These are phyloP conservation scores for Cistogaster globosa DNA, from an alignment of 2,888 invertebrate genomes.

Conservation along the genomic window DNA sequence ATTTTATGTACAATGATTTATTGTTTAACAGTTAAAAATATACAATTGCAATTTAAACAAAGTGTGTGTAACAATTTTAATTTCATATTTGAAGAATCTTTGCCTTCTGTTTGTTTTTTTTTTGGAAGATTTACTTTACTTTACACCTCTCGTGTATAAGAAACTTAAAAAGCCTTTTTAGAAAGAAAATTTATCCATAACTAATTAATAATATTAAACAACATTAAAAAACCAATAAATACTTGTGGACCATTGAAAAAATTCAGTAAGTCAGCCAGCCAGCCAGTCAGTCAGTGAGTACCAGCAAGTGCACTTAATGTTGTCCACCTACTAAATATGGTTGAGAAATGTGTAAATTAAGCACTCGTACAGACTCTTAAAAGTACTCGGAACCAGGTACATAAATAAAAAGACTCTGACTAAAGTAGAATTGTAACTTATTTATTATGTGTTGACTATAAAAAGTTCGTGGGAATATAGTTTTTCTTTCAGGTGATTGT, in stretches of 20 bases:
- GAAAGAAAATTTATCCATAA: too few relatives aligned
- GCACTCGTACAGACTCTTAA: conserved; percentile 15
- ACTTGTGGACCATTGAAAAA: background rate
- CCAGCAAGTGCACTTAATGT: conserved; percentile 10
- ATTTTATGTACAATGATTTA: too few relatives aligned
- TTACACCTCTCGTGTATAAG: too few relatives aligned
- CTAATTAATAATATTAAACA: background rate
- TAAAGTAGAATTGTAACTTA: conserved; percentile 51
- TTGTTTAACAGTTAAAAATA: too few relatives aligned
- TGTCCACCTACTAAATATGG: conserved; percentile 69
- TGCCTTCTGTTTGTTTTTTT: too few relatives aligned
- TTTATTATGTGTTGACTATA: conserved; percentile 72
- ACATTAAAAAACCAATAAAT: too few relatives aligned
- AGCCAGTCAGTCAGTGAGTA: background rate
- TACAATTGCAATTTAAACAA: too few relatives aligned
- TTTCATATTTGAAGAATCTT: too few relatives aligned
- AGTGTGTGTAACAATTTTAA: too few relatives aligned
- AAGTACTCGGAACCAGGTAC: conserved; percentile 23
- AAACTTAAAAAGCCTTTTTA: too few relatives aligned
- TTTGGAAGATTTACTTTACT: too few relatives aligned
- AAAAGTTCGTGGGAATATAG: conserved; percentile 74
- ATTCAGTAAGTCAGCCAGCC: too few relatives aligned
- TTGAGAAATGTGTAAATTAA: conserved; percentile 69
- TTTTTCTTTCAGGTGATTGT: conserved; percentile 51
- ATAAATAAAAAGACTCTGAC: conserved; percentile 38